Base-by-base conservation (phyloP, 2,113 vertebrate species). In the Callopanchax toddi region DNA sequence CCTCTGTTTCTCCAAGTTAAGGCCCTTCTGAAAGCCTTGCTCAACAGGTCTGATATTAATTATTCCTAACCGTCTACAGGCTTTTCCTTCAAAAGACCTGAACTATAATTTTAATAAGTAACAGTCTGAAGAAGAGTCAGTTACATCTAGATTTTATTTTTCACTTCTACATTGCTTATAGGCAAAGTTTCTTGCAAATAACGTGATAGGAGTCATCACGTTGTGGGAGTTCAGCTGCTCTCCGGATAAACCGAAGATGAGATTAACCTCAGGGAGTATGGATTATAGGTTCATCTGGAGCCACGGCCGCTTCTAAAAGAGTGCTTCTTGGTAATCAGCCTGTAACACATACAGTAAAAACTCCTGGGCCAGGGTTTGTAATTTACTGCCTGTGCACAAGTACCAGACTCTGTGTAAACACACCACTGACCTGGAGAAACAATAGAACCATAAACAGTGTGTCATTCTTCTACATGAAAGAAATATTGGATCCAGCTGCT, bases 191-290 rank as follows among this genome's bases (percentile, higher is more conserved):
- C 12, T 32, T 37, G 15, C 15, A 6, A 13, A 45, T 17, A 53
- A 2, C 12, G 20, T 11, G 37, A 23, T 5, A 22, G 13, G 43
- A 65, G 57, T 56, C 32, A 40, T 22, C 22, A 3, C 22, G 59
- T 25, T 39, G 10, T 39, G 42, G 67, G 58, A 69, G 65, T 75
- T 83, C 60, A 71, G 23, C 60, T 0, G 2, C 67, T 64, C 20
- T 45, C 29, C n/a, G 40, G 59, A 66, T 85, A 81, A 85, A 86
- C 81, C 39, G 20, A 52, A 76, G 15, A 83, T 56, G 23, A 83
- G 83, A 82, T 89, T 87, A 86, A 39, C 56, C 36, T 67, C 72
- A 73, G 50, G 34, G 51, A 53, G 66, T 64, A 60, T 67, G 70
- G 74, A 77, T 87, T 84, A 83, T 29, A 44, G 54, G 61, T 44